These are phyloP conservation scores for Spodoptera litura DNA, from an alignment of 1,140 invertebrate species.

Conservation along the genomic window DNA sequence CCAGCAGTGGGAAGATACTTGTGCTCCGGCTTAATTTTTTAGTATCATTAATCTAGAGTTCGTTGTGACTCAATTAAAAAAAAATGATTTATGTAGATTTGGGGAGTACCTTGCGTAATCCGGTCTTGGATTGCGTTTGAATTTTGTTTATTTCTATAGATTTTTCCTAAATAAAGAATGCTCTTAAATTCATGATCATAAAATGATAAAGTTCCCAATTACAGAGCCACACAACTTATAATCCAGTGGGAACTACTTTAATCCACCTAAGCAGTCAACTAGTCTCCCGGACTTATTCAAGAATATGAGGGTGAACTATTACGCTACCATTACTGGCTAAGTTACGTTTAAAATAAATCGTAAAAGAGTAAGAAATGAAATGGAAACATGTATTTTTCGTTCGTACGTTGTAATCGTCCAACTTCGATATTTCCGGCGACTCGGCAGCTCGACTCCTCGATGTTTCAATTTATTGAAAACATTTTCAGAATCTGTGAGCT, in stretches of 20 bases:
- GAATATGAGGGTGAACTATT: slow-evolving; percentile 27
- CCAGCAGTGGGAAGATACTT: too few species aligned
- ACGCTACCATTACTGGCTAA: not conserved
- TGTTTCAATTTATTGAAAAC: slow-evolving; percentile 38
- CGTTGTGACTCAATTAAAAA: too few species aligned
- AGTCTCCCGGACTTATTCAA: not conserved
- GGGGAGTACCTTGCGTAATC: too few species aligned
- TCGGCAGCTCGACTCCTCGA: not conserved
- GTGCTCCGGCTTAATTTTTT: too few species aligned
- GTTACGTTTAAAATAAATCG: not conserved
- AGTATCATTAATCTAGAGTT: too few species aligned
- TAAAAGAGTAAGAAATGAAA: not conserved
- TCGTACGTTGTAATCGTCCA: slow-evolving; percentile 15
- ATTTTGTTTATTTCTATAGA: too few species aligned
- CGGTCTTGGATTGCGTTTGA: too few species aligned
- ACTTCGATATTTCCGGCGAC: slow-evolving; percentile 30
- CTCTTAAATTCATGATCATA: slow-evolving; percentile 15
- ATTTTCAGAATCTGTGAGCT: slow-evolving; percentile 22
- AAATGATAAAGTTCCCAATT: not conserved
- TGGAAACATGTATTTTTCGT: not conserved
- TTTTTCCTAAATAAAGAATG: not conserved
- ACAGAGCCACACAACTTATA: not conserved
- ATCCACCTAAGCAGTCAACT: slow-evolving; percentile 11
- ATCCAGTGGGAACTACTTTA: slow-evolving; percentile 15
- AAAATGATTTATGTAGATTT: too few species aligned